A percentile compares a stretch with the other conserved stretches of the same genome.
Evolutionary conservation across 92 coral and sea anemone genomes (phyloP).

Genomic region (Plumapathes pennacea): DNA sequence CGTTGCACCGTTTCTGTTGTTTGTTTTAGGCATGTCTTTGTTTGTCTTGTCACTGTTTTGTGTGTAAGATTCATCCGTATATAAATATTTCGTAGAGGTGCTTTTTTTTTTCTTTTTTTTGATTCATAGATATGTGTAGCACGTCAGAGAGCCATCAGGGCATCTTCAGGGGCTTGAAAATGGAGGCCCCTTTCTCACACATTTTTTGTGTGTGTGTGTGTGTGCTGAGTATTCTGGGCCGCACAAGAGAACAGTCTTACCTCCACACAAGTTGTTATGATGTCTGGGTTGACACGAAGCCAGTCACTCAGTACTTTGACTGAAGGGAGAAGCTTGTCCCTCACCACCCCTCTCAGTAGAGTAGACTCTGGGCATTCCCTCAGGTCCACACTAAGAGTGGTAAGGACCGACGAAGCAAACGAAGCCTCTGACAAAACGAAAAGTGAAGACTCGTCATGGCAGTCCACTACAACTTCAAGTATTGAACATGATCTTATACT

Average conservation of each 20-base stretch:
- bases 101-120: not conserved
- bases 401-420: not conserved
- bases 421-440: not conserved
- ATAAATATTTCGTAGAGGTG: not conserved
- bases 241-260: conserved; percentile 29
- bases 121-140: no score
- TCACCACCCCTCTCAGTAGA: conserved; percentile 55
- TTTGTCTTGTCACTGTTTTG: no score
- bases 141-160: no score
- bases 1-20: no score
- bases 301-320: conserved; percentile 88
- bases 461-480: no score
- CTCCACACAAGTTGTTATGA: conserved; percentile 87
- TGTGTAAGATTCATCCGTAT: no score
- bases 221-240: not conserved
- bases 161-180: no score
- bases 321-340: conserved; percentile 75
- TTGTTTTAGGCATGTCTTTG: no score
- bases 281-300: conserved; percentile 85
- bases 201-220: not conserved
- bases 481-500: no score
- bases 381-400: conserved; percentile 6
- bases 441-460: no score
- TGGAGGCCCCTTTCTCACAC: not conserved
- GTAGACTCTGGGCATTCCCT: conserved; percentile 58